These are phyloP conservation scores for Prosapia bicincta DNA, from an alignment of 2,888 invertebrate species.

Conservation along the genomic window DNA sequence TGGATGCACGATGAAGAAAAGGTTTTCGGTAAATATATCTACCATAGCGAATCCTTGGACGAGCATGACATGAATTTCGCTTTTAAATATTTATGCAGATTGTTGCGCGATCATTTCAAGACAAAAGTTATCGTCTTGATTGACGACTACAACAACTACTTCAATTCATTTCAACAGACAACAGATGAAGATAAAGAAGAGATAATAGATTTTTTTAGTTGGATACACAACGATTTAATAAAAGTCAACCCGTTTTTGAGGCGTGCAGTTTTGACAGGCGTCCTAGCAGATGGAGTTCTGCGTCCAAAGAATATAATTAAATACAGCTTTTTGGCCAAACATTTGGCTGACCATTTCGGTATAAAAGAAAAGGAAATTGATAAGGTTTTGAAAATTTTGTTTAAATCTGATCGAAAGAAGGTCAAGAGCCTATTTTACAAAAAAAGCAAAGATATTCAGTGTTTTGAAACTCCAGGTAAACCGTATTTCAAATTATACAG, in stretches of 20 bases:
- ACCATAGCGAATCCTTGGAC: not conserved
- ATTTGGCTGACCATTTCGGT: not conserved
- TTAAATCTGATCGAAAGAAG: not conserved
- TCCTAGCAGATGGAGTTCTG: not conserved
- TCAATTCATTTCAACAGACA: not conserved
- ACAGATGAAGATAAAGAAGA: not conserved
- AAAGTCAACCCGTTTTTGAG: not conserved
- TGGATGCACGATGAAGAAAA: not conserved
- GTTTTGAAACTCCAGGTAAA: no score
- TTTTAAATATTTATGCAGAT: not conserved
- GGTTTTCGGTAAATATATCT: not conserved
- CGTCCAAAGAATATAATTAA: not conserved
- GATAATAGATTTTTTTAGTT: not conserved
- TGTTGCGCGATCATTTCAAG: not conserved
- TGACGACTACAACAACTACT: not conserved
- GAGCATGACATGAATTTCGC: not conserved
- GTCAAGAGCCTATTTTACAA: not conserved
- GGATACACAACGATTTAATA: not conserved
- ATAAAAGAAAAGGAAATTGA: not conserved
- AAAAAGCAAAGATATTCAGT: no score
- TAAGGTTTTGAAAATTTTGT: not conserved
- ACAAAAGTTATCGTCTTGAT: not conserved
- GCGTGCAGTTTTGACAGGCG: not conserved
- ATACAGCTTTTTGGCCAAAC: not conserved
- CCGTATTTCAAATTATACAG: no score